A percentile compares a stretch with the other conserved stretches of the same genome.
Evolutionary conservation across 2,797 vertebrate species (phyloP).

Genomic region (Carduelis carduelis): DNA sequence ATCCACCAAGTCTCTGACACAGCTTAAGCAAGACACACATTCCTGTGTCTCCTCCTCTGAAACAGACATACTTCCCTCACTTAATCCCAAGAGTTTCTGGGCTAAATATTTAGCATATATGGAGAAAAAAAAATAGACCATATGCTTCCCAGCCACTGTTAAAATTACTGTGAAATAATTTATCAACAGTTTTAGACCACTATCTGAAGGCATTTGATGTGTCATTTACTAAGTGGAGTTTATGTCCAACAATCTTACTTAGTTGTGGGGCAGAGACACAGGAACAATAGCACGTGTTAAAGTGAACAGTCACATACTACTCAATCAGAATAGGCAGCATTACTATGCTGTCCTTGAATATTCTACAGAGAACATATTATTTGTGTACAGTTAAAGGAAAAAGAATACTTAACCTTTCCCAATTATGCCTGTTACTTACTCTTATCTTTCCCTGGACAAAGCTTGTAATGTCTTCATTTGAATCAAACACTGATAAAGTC

Average conservation of each 20-base stretch:
- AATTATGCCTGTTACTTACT: conserved; percentile 76
- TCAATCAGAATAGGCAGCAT: background rate
- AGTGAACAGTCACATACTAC: background rate
- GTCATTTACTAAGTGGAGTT: background rate
- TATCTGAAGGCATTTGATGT: background rate
- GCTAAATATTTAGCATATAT: background rate
- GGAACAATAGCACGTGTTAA: background rate
- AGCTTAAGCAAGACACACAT: background rate
- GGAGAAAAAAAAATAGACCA: background rate
- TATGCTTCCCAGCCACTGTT: background rate
- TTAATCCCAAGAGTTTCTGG: background rate
- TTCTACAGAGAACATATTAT: background rate
- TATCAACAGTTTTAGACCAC: background rate
- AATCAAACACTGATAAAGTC: conserved; percentile 95
- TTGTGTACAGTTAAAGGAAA: background rate
- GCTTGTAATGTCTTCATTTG: conserved; percentile 95
- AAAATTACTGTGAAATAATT: background rate
- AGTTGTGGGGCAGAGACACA: background rate
- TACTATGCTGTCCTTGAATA: background rate
- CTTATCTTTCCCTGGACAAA: conserved; percentile 98
- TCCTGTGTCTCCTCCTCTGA: background rate
- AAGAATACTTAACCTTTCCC: background rate
- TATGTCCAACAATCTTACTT: background rate
- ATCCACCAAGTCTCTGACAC: background rate
- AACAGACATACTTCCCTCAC: background rate